Evolutionary conservation across 2,888 invertebrate species (phyloP), one percentile per base, ranked within the genome.

Genomic region (Hesperia comma): DNA sequence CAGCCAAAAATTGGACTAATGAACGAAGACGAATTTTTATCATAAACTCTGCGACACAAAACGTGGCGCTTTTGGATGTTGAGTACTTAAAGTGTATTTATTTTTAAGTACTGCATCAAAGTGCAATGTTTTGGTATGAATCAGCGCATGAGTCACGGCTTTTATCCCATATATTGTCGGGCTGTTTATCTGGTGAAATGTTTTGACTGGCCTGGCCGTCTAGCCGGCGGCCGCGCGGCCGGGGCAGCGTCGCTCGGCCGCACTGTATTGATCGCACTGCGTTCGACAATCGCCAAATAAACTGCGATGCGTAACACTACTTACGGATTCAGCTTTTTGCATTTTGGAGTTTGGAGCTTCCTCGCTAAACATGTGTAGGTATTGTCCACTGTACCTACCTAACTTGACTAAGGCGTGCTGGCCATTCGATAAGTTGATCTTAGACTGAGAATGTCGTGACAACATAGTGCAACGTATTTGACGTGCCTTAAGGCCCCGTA

Each of bases 101-200:
- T 19, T 26, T 58, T 46, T 46, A 26, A 43, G 14, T 41, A 54
- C 15, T 6, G 14, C 15, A 54, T n/a, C n/a, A n/a, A n/a, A 62
- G 55, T 55, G 62, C 55, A 33, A 33, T 15, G 56, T 63, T 37
- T 37, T 57, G 40, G 49, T 19, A 57, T 58, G 64, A 64, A 10
- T 64, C 64, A 64, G 19, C 40, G 17, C 15, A 14, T 64, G 64
- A 64, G 58, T 64, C 64, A 66, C 26, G n/a, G 55, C 43, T 63
- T 41, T 63, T 37, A 66, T 66, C 66, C 66, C 53, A 43, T 46
- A 26, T 53, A 49, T 49, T 49, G 49, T 43, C 51, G 2, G 58
- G 49, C 40, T 54, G 66, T 60, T 54, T 60, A 54, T 60, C 60
- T 53, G 66, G 43, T 43, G 66, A 66, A 60, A 66, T 66, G 66